phyloP scores from a whole-genome alignment of 2,888 invertebrate species.

The Cephus sareptanus region DNA sequence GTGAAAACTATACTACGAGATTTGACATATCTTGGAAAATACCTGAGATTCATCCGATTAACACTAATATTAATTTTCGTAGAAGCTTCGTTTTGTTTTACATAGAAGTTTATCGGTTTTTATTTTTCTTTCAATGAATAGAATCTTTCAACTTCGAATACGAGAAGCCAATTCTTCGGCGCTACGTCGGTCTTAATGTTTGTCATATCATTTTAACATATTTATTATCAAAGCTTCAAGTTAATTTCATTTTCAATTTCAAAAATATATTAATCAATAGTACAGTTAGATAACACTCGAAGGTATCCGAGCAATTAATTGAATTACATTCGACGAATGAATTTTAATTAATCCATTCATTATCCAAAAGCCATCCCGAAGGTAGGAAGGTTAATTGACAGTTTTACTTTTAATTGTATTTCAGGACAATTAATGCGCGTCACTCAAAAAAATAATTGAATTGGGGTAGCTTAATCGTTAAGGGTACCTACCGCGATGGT shows the following conservation, averaged over 20 bases:
- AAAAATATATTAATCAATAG: neutral
- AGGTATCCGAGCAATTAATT: neutral
- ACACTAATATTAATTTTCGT: too few species aligned
- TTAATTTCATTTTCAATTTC: neutral
- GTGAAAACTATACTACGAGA: neutral
- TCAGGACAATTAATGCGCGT: neutral
- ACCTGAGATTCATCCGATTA: neutral
- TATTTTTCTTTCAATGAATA: neutral
- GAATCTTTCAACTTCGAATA: too few species aligned
- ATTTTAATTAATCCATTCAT: neutral
- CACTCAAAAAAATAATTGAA: neutral
- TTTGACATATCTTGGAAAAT: neutral
- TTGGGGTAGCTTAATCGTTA: neutral
- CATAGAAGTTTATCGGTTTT: neutral
- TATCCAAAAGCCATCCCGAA: neutral
- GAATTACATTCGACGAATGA: neutral
- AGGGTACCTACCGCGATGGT: neutral
- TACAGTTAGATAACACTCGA: neutral
- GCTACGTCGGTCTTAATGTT: too few species aligned
- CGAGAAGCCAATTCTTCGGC: too few species aligned
- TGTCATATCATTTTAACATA: too few species aligned
- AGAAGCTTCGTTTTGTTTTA: too few species aligned
- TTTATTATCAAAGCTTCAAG: too few species aligned
- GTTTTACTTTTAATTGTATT: neutral
- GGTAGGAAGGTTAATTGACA: neutral